These are phyloP conservation scores for Ursus arctos DNA, from an alignment of 2,113 vertebrate species.

Conservation along the genomic window DNA sequence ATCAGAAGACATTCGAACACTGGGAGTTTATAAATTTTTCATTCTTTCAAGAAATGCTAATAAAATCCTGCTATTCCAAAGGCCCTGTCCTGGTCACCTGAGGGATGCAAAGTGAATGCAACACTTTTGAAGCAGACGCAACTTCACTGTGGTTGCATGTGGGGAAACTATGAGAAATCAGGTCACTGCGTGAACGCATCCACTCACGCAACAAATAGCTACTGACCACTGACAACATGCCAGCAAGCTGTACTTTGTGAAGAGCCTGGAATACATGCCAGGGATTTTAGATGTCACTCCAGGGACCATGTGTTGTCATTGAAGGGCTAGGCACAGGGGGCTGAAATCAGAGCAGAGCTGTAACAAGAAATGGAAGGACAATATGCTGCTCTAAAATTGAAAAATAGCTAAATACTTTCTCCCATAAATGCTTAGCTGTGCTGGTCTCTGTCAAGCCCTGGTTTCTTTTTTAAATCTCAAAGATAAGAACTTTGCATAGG, in stretches of 20 bases:
- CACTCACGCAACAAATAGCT: background rate
- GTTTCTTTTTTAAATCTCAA: slow-evolving; percentile 7
- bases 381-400: background rate
- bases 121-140: background rate
- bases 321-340: background rate
- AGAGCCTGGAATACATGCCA: background rate
- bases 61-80: background rate
- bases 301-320: fast-evolving
- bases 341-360: background rate
- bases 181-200: background rate
- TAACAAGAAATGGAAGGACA: background rate
- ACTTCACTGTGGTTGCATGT: background rate
- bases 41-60: slow-evolving; percentile 3
- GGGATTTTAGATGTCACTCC: background rate
- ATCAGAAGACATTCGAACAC: background rate
- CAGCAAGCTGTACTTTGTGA: background rate
- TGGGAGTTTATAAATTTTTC: background rate
- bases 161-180: background rate
- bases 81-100: background rate
- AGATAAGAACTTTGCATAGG: background rate
- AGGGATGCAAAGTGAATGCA: background rate
- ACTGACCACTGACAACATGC: fast-evolving
- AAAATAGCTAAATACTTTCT: background rate
- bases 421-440: background rate
- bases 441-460: background rate